Evolutionary conservation across 2,113 vertebrate genomes (phyloP).

Genomic region (Phasianus colchicus): DNA sequence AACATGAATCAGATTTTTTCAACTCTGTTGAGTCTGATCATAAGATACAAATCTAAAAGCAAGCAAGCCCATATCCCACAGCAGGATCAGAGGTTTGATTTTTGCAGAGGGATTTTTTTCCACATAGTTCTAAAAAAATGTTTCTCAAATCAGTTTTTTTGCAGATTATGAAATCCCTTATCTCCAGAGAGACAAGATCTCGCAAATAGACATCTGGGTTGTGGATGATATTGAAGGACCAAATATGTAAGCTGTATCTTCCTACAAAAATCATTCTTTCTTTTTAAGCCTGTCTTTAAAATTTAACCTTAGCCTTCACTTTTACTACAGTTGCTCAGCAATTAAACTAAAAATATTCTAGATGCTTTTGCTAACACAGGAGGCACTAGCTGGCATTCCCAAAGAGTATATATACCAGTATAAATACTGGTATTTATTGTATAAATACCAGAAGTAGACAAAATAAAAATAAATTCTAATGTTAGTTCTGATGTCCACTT

Average conservation of each 20-base stretch:
- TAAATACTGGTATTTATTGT: too few species aligned
- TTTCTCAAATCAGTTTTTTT: conserved; percentile 76
- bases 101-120: neutral
- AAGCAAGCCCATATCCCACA: neutral
- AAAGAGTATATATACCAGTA: neutral
- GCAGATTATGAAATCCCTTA: conserved; percentile 81
- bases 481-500: neutral
- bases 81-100: neutral
- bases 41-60: neutral
- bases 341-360: neutral
- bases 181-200: conserved; percentile 76
- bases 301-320: neutral
- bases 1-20: neutral
- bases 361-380: neutral
- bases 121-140: neutral
- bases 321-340: neutral
- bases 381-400: neutral
- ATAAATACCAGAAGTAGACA: neutral
- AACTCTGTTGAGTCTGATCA: neutral
- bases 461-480: neutral
- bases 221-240: conserved; percentile 78
- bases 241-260: conserved; percentile 69
- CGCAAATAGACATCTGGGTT: conserved; percentile 78
- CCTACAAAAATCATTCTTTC: neutral
- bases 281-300: neutral